Evolutionary conservation across 2,113 vertebrate genomes (phyloP), one percentile per base, ranked within the genome.

Genomic region (Pteropus alecto): DNA sequence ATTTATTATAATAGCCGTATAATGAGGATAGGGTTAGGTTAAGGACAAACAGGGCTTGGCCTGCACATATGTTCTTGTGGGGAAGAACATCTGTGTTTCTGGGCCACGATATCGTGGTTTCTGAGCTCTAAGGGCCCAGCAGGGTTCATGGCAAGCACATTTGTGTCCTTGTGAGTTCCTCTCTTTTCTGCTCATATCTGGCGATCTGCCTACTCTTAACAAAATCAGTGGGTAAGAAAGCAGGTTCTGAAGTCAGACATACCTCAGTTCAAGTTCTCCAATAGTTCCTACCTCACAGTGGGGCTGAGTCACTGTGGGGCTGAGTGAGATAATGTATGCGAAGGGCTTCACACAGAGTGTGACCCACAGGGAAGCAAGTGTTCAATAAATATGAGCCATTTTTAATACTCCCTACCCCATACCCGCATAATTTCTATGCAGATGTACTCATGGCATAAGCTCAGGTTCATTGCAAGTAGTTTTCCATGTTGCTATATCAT

Each of bases 261-360:
- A 22, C 1, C 3, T 70, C 33, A n/a, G 26, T 63, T 48, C 5
- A 13, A 5, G 33, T 7, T 58, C 46, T 88, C 63, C 58, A 2
- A 7, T 0, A 11, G 12, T 16, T 8, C 48, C 41, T 14, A 12
- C 54, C 28, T 83, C 41, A 6, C 2, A 35, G 33, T 54, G 43
- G 9, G 18, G 9, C 5, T 51, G 48, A 51, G 48, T 51, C 48
- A 51, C 48, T 5, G 38, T n/a, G 84, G 19, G 3, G 28, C 46
- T 5, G 70, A 19, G 33, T 28, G 30, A 46, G 21, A 30, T 7
- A 24, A 61, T 16, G 2, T 19, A 0, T 5, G 8, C 33, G 1
- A 65, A 71, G 41, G 51, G 33, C 16, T 74, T 74, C 26, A 28
- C 3, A 9, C n/a, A 14, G 83, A 81, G 30, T 5, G 21, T 38